Evolutionary conservation across 2,113 vertebrate genomes (phyloP).

Genomic region (Cygnus atratus): DNA sequence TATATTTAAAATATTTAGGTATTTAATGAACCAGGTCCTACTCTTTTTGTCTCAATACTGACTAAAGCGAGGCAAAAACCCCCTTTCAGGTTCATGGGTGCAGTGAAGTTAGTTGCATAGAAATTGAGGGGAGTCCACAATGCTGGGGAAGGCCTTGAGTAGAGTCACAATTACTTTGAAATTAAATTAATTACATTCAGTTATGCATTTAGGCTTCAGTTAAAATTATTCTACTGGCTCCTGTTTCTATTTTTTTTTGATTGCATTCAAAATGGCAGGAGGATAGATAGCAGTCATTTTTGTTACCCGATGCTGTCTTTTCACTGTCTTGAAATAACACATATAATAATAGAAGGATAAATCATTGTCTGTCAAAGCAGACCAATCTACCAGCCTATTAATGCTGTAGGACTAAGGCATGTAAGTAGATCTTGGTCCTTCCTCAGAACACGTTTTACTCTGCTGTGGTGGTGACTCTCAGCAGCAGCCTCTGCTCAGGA

Average conservation of each 20-base stretch:
- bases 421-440: neutral
- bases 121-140: neutral
- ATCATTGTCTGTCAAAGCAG: neutral
- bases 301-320: neutral
- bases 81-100: neutral
- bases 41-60: neutral
- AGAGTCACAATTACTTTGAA: neutral
- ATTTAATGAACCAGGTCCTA: neutral
- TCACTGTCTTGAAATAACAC: slow-evolving; percentile 22
- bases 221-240: neutral
- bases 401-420: neutral
- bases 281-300: neutral
- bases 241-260: neutral
- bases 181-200: neutral
- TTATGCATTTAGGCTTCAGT: neutral
- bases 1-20: neutral
- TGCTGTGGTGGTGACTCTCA: neutral
- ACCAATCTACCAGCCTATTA: neutral
- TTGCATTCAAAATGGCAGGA: neutral
- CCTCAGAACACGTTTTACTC: neutral
- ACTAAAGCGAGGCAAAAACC: neutral
- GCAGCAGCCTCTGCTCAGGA: neutral
- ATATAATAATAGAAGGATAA: slow-evolving; percentile 6
- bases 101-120: neutral
- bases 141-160: neutral